Conservation (phyloP, 1,140 invertebrate species). For the Ridgeia piscesae region DNA sequence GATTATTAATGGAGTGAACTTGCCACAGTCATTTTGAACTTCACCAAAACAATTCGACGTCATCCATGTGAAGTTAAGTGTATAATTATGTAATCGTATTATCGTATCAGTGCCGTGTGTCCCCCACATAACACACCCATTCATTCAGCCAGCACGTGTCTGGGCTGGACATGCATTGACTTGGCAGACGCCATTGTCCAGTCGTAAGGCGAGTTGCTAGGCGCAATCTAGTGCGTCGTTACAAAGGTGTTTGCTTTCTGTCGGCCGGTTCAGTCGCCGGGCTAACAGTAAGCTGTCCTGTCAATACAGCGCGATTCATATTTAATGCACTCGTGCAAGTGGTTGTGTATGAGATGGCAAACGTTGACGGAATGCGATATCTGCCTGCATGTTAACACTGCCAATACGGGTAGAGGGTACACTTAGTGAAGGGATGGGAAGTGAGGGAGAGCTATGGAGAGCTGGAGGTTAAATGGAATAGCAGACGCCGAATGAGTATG, state of each 20-base stretch:
- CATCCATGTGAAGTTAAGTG: neutral
- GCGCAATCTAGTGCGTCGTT: neutral
- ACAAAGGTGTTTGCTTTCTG: neutral
- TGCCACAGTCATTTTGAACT: neutral
- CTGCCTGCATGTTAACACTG: neutral
- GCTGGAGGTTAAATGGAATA: too few species aligned
- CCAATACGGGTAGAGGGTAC: too few species aligned
- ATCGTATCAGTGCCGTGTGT: neutral
- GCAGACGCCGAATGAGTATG: too few species aligned
- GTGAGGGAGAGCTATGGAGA: too few species aligned
- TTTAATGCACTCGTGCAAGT: neutral
- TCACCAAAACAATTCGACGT: neutral
- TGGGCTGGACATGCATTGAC: neutral
- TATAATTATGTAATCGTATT: neutral
- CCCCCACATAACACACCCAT: neutral
- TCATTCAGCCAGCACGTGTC: neutral
- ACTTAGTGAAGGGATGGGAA: too few species aligned
- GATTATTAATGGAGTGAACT: too few species aligned
- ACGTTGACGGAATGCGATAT: neutral
- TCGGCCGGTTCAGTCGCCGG: neutral
- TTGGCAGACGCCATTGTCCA: neutral
- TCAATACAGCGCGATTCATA: neutral
- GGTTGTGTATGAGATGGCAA: neutral
- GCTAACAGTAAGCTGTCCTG: neutral
- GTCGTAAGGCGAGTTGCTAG: neutral